Evolutionary conservation across 2,113 vertebrate genomes (phyloP), one percentile per base, ranked within the genome.

Genomic region (Hipposideros armiger): DNA sequence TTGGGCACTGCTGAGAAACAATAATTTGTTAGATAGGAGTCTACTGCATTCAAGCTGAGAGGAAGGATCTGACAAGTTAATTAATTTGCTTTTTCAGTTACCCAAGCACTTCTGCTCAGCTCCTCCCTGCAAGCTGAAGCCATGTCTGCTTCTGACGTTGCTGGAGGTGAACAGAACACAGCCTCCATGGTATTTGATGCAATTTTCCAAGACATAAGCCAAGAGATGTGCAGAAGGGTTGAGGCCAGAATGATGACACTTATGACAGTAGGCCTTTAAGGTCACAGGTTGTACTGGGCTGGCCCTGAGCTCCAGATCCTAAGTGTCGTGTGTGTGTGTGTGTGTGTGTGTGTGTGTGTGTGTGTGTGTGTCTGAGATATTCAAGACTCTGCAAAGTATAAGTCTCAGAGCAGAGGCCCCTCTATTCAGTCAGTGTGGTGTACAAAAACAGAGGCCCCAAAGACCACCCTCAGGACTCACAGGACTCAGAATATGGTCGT

Each of bases 71-170:
- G 94, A 95, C 76, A 85, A 84, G 70, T 64, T 89, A 87, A 92
- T 97, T 93, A 87, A 92, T 73, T 73, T 36, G 84, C 77, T 32
- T 73, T 95, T 87, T 72, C 96, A 90, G 87, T 36, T 45, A 76
- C 72, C 40, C 54, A 14, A 52, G 72, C 40, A 11, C 62, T 76
- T 91, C 60, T 11, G 24, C 74, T 81, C 83, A 19, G 16, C 62
- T 30, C 50, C 17, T 56, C 32, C 47, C 85, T 6, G 52, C 69
- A 45, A 73, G 56, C 86, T 36, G 69, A 86, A 62, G 58, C 24
- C 3, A 11, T 7, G 15, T 45, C 74, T 32, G 28, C 36, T 54
- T 78, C 54, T 62, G 82, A 60, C 10, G 1, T n/a, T 40, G 67
- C 32, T 11, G 26, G 67, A 74, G 20, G 17, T 9, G 17, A 0